Evolutionary conservation across 2,888 invertebrate genomes (phyloP).

Genomic region (Prenolepis imparis): DNA sequence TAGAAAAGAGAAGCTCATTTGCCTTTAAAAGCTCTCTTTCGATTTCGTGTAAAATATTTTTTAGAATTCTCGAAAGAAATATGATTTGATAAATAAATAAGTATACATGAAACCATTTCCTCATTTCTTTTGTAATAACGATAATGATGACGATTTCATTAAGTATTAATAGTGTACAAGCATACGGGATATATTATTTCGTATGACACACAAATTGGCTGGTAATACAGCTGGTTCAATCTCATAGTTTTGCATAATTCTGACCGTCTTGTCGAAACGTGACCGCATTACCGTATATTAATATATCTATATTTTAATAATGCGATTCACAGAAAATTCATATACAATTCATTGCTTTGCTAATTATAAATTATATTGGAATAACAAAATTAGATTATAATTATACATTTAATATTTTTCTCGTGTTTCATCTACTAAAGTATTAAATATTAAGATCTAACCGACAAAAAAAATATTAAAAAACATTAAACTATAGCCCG

Average conservation of each 20-base stretch:
- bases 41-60: not conserved
- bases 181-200: slow-evolving; percentile 63
- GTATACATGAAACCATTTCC: not conserved
- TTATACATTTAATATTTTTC: not conserved
- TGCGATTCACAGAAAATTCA: not conserved
- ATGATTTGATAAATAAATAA: not conserved
- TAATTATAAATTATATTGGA: not conserved
- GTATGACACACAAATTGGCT: slow-evolving; percentile 35
- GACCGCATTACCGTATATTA: slow-evolving; percentile 49
- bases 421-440: not conserved
- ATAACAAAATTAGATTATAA: not conserved
- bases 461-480: not conserved
- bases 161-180: not conserved
- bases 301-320: slow-evolving; percentile 15
- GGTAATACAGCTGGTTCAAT: slow-evolving; percentile 63
- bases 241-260: slow-evolving; percentile 72
- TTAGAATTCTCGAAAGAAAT: not conserved
- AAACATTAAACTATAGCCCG: not conserved
- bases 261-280: slow-evolving; percentile 52
- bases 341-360: not conserved
- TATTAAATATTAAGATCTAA: not conserved
- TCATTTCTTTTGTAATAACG: not conserved
- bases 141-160: not conserved
- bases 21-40: not conserved
- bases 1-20: not conserved